Percentiles rank a stretch among this genome's conserved stretches.
phyloP scores from a whole-genome alignment of 2,888 invertebrate species.

The Buathra laborator region DNA sequence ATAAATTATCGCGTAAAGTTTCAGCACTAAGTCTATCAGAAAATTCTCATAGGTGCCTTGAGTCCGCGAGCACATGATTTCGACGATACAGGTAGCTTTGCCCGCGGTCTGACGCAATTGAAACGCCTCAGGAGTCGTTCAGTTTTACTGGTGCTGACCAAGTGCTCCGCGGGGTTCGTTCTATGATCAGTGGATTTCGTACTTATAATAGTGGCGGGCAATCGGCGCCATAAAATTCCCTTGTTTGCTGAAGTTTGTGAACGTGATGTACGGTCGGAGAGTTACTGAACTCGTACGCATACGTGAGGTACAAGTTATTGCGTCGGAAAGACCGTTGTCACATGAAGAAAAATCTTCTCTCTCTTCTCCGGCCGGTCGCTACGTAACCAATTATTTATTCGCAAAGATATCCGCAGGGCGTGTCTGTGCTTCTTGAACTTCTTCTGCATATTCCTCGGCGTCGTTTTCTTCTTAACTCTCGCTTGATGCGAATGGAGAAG shows the following conservation, averaged over 20 bases:
- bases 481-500: slow-evolving; percentile 35
- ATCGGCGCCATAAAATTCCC: slow-evolving; percentile 69
- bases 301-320: slow-evolving; percentile 53
- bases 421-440: slow-evolving; percentile 26
- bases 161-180: slow-evolving; percentile 40
- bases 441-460: slow-evolving; percentile 4
- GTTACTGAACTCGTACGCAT: slow-evolving; percentile 22
- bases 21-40: slow-evolving; percentile 77
- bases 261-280: slow-evolving; percentile 48
- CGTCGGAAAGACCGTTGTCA: slow-evolving; percentile 6
- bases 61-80: slow-evolving; percentile 68
- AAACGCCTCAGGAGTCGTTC: slow-evolving; percentile 70
- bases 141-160: slow-evolving; percentile 53
- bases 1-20: slow-evolving; percentile 71
- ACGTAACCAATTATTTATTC: slow-evolving; percentile 65
- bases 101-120: slow-evolving; percentile 67
- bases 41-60: slow-evolving; percentile 80
- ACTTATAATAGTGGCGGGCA: slow-evolving; percentile 56
- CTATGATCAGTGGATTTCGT: slow-evolving; percentile 19
- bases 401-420: slow-evolving; percentile 56
- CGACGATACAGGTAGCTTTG: slow-evolving; percentile 18
- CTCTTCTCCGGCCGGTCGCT: background rate
- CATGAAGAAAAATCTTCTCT: background rate
- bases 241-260: slow-evolving; percentile 61
- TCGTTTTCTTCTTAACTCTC: slow-evolving; percentile 17